Evolutionary conservation across 1,140 invertebrate genomes (phyloP).

Genomic region (Drosophila arizonae): DNA sequence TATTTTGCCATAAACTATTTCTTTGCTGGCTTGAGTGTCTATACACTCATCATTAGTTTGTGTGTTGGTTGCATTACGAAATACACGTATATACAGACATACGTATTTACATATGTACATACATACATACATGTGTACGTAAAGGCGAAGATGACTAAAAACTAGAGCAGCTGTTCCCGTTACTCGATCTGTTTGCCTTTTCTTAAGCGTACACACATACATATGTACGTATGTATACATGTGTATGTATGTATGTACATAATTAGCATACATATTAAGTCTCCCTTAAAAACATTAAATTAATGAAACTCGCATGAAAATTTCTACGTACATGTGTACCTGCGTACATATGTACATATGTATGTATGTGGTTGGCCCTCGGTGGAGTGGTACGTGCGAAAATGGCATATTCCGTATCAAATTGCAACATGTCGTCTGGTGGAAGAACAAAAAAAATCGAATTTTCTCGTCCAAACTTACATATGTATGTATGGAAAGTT

Average conservation of each 20-base stretch:
- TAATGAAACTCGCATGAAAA: too few relatives aligned
- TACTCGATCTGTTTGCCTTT: neutral
- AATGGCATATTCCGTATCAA: constrained; percentile 25
- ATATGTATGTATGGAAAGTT: constrained; percentile 29
- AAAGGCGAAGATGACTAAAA: neutral
- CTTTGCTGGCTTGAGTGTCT: neutral
- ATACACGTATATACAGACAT: too few relatives aligned
- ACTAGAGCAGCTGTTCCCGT: neutral
- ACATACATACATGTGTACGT: too few relatives aligned
- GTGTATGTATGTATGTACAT: neutral
- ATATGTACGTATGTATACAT: neutral
- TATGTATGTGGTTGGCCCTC: neutral
- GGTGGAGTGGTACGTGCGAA: constrained; percentile 25
- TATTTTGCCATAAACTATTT: neutral
- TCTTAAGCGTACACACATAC: neutral
- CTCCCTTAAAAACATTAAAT: too few relatives aligned
- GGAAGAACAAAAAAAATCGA: constrained; percentile 3
- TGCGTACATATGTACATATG: neutral
- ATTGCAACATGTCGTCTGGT: constrained; percentile 15
- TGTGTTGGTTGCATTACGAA: neutral
- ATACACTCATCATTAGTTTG: neutral
- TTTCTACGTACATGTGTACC: neutral
- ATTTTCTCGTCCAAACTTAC: constrained; percentile 19
- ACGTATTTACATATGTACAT: too few relatives aligned
- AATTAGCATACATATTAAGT: neutral